These are phyloP conservation scores for Phyllostomus discolor DNA, from an alignment of 2,113 vertebrate species.

Conservation along the genomic window DNA sequence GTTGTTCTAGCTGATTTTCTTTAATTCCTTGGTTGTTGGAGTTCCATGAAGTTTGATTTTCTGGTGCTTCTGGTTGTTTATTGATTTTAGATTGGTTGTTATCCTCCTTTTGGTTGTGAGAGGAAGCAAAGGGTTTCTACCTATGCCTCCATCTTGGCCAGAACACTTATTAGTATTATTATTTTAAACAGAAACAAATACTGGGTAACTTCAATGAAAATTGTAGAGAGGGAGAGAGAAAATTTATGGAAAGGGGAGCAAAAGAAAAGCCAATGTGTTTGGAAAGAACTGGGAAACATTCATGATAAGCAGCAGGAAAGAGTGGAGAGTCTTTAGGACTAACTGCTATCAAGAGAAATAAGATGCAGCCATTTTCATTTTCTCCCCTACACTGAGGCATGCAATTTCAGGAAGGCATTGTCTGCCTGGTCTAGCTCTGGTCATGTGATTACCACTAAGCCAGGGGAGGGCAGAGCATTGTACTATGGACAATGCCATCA, in stretches of 20 bases:
- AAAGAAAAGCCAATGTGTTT: neutral
- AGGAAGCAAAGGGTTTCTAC: too few species aligned
- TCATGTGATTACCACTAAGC: neutral
- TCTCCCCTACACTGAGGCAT: neutral
- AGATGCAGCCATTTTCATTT: neutral
- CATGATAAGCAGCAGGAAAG: neutral
- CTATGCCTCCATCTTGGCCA: too few species aligned
- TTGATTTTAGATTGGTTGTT: too few species aligned
- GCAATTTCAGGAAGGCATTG: neutral
- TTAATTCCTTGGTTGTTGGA: too few species aligned
- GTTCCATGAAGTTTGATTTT: too few species aligned
- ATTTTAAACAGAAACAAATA: conserved; percentile 15
- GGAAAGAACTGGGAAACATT: neutral
- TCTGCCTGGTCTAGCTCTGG: neutral
- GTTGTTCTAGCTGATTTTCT: too few species aligned
- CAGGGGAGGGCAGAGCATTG: neutral
- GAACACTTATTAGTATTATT: neutral
- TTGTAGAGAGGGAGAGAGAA: neutral
- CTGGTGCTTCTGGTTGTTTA: too few species aligned
- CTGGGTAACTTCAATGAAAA: neutral
- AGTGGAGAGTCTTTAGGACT: neutral
- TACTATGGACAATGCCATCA: neutral
- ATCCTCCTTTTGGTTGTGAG: too few species aligned
- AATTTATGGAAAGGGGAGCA: neutral
- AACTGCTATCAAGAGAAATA: neutral